A percentile compares a stretch with the other conserved stretches of the same genome.
Evolutionary conservation across 2,888 invertebrate species (phyloP).

Genomic region (Parapristionchus giblindavisi): DNA sequence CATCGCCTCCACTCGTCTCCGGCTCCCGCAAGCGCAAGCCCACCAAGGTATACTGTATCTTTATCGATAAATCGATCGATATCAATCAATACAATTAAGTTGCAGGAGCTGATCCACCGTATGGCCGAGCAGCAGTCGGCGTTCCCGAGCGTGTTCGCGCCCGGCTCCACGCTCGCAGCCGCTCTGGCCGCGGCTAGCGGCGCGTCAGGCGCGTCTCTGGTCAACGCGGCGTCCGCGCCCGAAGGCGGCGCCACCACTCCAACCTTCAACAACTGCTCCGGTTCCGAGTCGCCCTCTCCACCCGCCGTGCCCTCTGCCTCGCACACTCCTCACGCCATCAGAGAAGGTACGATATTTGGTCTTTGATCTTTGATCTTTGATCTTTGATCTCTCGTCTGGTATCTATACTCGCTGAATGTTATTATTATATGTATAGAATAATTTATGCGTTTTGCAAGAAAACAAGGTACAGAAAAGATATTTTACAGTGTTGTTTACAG

Average conservation of each 20-base stretch:
- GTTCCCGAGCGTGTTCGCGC: not conserved
- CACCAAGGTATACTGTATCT: conserved; percentile 47
- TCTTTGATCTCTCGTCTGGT: too few species aligned
- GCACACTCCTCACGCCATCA: not conserved
- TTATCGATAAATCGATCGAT: too few species aligned
- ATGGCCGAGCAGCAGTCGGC: conserved; percentile 12
- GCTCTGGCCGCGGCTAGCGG: conserved; percentile 9
- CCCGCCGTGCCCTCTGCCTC: not conserved
- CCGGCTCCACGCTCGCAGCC: conserved; percentile 26
- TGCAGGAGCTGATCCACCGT: conserved; percentile 35
- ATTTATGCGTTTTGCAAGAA: not conserved
- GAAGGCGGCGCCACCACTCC: not conserved
- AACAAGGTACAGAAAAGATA: not conserved
- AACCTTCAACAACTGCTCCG: too few species aligned
- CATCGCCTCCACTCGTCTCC: conserved; percentile 21
- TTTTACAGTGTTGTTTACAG: too few species aligned
- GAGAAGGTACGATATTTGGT: not conserved
- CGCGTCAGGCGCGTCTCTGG: not conserved
- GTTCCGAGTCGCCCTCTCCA: conserved; percentile 9
- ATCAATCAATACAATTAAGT: not conserved
- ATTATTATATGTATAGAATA: not conserved
- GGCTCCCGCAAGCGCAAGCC: conserved; percentile 63
- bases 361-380: too few species aligned
- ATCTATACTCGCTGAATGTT: too few species aligned
- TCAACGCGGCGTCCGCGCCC: conserved; percentile 5